Evolutionary conservation across 2,888 invertebrate genomes (phyloP).

Genomic region (Polydrusus tereticollis): DNA sequence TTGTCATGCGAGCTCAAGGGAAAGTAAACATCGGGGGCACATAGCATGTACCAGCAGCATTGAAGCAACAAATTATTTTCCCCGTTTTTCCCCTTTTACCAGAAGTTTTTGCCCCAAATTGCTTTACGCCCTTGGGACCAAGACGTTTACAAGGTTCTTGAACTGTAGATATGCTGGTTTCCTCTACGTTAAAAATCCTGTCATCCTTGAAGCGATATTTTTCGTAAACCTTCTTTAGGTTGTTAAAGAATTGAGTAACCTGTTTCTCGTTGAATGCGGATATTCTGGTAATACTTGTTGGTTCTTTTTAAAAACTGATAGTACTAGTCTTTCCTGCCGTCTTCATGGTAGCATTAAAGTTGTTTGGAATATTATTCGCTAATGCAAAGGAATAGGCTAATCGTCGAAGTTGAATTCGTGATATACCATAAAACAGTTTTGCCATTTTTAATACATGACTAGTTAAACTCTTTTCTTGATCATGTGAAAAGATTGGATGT

Average conservation of each 20-base stretch:
- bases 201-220: too few species aligned
- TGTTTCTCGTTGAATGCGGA: too few species aligned
- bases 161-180: neutral
- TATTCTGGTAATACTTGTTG: too few species aligned
- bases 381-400: neutral
- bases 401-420: neutral
- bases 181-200: too few species aligned
- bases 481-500: neutral
- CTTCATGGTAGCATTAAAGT: neutral
- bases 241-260: too few species aligned
- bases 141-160: neutral
- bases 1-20: constrained; percentile 1
- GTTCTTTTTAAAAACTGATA: neutral
- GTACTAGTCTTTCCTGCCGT: neutral
- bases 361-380: neutral
- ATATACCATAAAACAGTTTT: neutral
- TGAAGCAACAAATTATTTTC: constrained; percentile 3
- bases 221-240: too few species aligned
- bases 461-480: neutral
- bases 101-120: constrained; percentile 14
- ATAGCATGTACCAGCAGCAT: constrained; percentile 4
- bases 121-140: constrained; percentile 7
- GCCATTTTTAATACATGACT: neutral
- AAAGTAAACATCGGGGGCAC: constrained; percentile 18
- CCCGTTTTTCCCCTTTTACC: constrained; percentile 8